Evolutionary conservation across 2,888 invertebrate species (phyloP).

Genomic region (Athrips mouffetella): DNA sequence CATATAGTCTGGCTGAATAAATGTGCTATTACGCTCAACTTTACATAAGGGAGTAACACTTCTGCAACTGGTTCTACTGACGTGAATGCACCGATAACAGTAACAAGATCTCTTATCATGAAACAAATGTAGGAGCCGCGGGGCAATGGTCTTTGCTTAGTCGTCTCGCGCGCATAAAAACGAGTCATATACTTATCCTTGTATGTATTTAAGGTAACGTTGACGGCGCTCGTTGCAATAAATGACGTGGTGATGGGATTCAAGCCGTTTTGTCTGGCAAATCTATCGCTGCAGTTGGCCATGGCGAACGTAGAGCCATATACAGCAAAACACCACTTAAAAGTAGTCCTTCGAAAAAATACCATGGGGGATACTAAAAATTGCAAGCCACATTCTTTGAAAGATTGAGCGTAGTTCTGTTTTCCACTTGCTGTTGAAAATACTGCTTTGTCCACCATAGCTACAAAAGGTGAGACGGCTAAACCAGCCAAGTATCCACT

Average conservation of each 20-base stretch:
- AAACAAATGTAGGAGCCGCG: background rate
- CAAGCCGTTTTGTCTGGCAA: background rate
- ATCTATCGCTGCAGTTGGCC: background rate
- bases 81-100: background rate
- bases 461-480: background rate
- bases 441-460: background rate
- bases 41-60: background rate
- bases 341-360: background rate
- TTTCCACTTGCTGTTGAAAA: slow-evolving; percentile 1
- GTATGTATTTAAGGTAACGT: background rate
- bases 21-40: background rate
- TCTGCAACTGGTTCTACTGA: background rate
- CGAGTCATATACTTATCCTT: background rate
- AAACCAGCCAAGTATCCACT: background rate
- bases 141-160: background rate
- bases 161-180: background rate
- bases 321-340: background rate
- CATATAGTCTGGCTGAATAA: background rate
- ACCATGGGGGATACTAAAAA: background rate
- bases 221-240: background rate
- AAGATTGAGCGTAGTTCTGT: background rate
- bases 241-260: background rate
- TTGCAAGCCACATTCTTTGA: background rate
- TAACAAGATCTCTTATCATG: background rate
- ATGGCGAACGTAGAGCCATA: background rate